phyloP scores from a whole-genome alignment of 2,797 vertebrate genomes.

The Nannoperca obscura region DNA sequence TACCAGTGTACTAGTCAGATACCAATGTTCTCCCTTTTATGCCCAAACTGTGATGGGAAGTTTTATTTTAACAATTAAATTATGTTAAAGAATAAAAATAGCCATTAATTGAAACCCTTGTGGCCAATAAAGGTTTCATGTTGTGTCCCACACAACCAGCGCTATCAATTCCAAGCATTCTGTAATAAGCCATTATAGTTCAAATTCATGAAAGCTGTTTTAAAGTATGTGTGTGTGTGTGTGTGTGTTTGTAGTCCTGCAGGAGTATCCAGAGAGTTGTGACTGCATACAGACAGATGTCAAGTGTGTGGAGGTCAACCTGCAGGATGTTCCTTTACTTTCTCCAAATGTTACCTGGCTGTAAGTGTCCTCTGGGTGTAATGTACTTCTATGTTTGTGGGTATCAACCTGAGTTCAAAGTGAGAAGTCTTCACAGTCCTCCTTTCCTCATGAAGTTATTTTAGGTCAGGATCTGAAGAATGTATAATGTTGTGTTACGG shows the following conservation, averaged over 20 bases:
- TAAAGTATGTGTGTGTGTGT: conserved; percentile 7
- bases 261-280: conserved; percentile 82
- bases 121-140: background rate
- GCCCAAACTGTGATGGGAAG: background rate
- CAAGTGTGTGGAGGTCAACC: conserved; percentile 79
- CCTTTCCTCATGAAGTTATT: background rate
- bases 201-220: background rate
- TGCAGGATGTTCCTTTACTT: conserved; percentile 78
- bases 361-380: conserved; percentile 69
- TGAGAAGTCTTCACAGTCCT: background rate
- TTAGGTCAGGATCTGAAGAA: background rate
- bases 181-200: background rate
- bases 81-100: background rate
- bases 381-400: background rate
- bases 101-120: background rate
- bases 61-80: background rate
- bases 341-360: conserved; percentile 84
- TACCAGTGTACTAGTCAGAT: too few relatives aligned
- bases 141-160: background rate
- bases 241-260: conserved; percentile 73
- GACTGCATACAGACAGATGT: conserved; percentile 83
- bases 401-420: background rate
- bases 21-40: too few relatives aligned
- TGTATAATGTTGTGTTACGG: background rate
- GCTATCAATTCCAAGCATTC: background rate